Conservation (phyloP, 2,797 vertebrate genomes). For the Tauraco hartlaubi region DNA sequence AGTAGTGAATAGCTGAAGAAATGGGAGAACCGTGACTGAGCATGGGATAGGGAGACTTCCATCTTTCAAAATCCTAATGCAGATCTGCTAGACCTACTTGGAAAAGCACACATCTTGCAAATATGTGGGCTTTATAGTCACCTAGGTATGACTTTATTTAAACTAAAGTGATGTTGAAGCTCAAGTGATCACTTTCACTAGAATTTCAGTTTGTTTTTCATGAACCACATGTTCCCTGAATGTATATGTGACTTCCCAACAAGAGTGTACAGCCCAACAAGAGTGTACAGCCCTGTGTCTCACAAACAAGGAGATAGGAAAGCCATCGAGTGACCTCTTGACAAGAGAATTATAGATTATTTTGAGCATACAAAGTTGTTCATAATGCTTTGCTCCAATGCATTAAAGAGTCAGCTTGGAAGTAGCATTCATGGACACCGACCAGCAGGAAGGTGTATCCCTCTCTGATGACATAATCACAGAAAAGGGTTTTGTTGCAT, state of each 20-base stretch:
- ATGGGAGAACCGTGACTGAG: background rate
- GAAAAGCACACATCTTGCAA: background rate
- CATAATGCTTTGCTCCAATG: background rate
- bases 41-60: background rate
- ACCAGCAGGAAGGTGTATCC: background rate
- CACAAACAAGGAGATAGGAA: background rate
- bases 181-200: background rate
- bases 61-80: background rate
- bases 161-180: background rate
- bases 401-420: background rate
- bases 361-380: background rate
- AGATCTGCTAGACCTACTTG: background rate
- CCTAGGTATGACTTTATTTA: background rate
- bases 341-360: background rate
- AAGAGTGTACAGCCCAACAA: background rate
- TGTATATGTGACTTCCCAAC: background rate
- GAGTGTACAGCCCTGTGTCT: background rate
- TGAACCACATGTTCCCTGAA: background rate
- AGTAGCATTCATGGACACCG: background rate
- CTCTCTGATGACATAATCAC: background rate
- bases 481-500: background rate
- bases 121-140: background rate
- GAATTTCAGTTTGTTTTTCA: background rate
- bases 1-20: background rate
- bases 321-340: background rate